phyloP scores from a whole-genome alignment of 1,140 invertebrate species.

The Bilobella aurantiaca region DNA sequence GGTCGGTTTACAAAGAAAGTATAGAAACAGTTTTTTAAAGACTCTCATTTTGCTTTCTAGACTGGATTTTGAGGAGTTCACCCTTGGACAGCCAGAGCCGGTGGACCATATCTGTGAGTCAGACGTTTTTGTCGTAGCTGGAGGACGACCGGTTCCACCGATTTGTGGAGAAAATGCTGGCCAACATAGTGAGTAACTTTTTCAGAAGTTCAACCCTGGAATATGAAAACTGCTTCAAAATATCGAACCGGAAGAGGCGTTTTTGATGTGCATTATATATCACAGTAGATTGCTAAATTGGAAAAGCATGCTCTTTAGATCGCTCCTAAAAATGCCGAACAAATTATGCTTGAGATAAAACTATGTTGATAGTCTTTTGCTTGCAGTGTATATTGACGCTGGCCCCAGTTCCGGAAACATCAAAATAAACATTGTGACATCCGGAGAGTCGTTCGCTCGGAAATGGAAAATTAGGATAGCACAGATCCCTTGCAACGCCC shows the following conservation, averaged over 20 bases:
- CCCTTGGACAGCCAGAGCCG: slow-evolving; percentile 35
- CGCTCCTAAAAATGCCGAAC: too few relatives aligned
- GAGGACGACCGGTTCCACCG: slow-evolving; percentile 34
- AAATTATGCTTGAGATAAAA: too few relatives aligned
- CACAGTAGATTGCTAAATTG: too few relatives aligned
- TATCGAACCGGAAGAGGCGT: too few relatives aligned
- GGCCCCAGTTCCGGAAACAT: slow-evolving; percentile 47
- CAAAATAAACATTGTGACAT: slow-evolving; percentile 38
- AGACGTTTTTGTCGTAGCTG: slow-evolving; percentile 35
- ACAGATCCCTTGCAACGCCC: slow-evolving; percentile 43
- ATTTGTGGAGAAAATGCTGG: slow-evolving; percentile 37
- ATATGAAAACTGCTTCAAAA: too few relatives aligned
- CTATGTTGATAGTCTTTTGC: background rate
- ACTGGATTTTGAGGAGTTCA: slow-evolving; percentile 36
- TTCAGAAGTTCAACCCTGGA: background rate
- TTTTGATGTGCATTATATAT: too few relatives aligned
- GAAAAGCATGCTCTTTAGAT: too few relatives aligned
- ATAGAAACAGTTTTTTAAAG: background rate
- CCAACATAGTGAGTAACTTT: slow-evolving; percentile 34
- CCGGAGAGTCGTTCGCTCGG: slow-evolving; percentile 30
- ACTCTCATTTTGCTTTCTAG: slow-evolving; percentile 13
- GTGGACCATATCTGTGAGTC: slow-evolving; percentile 35
- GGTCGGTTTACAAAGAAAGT: slow-evolving; percentile 41
- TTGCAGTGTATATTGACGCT: slow-evolving; percentile 35
- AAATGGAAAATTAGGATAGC: slow-evolving; percentile 41